phyloP scores from a whole-genome alignment of 2,888 invertebrate genomes.

The Herminia tarsipennalis region DNA sequence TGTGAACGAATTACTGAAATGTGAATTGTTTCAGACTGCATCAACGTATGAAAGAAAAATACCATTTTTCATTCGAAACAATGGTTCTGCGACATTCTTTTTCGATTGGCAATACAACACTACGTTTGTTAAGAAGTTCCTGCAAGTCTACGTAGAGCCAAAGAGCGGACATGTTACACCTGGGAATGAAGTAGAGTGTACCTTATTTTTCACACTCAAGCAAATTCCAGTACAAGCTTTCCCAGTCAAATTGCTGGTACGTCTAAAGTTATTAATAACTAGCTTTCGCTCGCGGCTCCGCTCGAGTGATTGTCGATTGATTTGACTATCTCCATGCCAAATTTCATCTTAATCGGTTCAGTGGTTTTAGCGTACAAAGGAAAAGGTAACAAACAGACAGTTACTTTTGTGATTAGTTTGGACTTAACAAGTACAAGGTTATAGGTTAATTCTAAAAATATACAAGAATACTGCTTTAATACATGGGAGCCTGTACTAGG shows the following conservation, averaged over 20 bases:
- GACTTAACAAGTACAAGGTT: too few species aligned
- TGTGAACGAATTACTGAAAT: too few species aligned
- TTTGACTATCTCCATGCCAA: too few species aligned
- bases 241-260: slow-evolving; percentile 67
- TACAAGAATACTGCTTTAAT: too few species aligned
- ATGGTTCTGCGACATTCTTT: slow-evolving; percentile 77
- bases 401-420: too few species aligned
- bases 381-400: too few species aligned
- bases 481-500: too few species aligned
- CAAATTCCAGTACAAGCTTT: slow-evolving; percentile 73
- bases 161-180: slow-evolving; percentile 68
- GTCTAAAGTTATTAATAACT: slow-evolving; percentile 27
- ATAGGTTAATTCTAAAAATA: too few species aligned
- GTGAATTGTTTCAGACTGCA: slow-evolving; percentile 73
- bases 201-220: slow-evolving; percentile 65
- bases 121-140: slow-evolving; percentile 67
- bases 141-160: slow-evolving; percentile 69
- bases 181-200: slow-evolving; percentile 63
- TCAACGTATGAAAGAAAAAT: slow-evolving; percentile 75
- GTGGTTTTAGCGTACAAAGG: too few species aligned
- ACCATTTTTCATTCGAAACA: slow-evolving; percentile 71
- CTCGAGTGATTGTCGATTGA: too few species aligned
- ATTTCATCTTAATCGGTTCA: too few species aligned
- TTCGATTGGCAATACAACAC: slow-evolving; percentile 72
- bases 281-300: too few species aligned